Base-by-base conservation (phyloP, 2,888 invertebrate species). In the Lagria hirta region DNA sequence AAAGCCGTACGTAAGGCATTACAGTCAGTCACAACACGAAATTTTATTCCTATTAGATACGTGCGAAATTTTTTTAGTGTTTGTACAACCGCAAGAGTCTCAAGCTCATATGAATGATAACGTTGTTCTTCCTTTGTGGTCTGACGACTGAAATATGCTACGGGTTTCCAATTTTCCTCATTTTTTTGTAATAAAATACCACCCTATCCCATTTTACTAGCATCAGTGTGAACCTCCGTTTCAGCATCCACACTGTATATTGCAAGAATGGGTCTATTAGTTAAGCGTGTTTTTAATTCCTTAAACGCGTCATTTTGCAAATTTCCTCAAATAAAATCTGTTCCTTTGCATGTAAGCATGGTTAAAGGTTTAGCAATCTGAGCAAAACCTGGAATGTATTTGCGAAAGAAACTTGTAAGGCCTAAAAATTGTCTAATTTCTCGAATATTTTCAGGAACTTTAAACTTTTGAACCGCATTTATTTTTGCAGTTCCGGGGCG, bases 401-500 rank as follows among this genome's bases (percentile, higher is more conserved):
- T 15, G 16, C 16, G 29, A 14, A 16, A 28, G 13, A 4, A 15
- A 7, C 16, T 28, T 10, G 29, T 16, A 6, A 28, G n/a, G 4
- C 15, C 7, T 10, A 7, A 29, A 2, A 26, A 26, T 6, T 26
- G 11, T 29, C 24, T 24, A 7, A 24, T 13, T 6, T 24, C 24
- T 10, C 12, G 11, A 24, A 24, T 13, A 13, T 24, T 24, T 24
- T 6, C 12, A n/a, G 24, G 24, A 11, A 10, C 2, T 24, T 10
- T 10, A 24, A 29, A 29, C 2, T 29, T 17, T 7, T 16, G 12
- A 29, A 29, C 29, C 7, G 29, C 29, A 3, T 17, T 29, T 2
- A 29, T 29, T 16, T 29, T 29, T 29, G 12, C 29, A 2, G 7
- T 29, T 14, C 17, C 26, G 8, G 30, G 24, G 10, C 22, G 5